Base-by-base conservation (phyloP, 2,113 vertebrate species). In the Pachyramphus minor region DNA sequence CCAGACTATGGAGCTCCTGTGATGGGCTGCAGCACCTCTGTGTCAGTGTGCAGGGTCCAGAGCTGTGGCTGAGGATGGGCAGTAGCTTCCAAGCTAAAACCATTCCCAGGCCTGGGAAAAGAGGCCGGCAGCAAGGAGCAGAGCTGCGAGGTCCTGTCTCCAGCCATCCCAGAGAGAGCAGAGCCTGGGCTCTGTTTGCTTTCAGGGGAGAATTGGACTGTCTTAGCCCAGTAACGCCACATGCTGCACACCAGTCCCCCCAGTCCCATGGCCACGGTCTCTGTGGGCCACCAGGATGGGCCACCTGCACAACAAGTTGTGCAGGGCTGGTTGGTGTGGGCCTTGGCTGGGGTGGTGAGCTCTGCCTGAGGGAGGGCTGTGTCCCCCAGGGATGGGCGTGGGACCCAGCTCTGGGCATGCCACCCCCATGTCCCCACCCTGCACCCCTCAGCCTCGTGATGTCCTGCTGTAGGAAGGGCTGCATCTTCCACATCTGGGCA, bases 251-350 rank as follows among this genome's bases (percentile, higher is more conserved):
- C 8, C 4, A 11, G 25, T 18, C 5, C 8, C 53, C 15, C 9
- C 1, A 2, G 5, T 5, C 6, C 49, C 58, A 3, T 0, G 8
- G 24, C 53, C 2, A 8, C 35, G 69, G n/a, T 15, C n/a, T 21
- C 47, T 0, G 1, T 18, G 27, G 58, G 33, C 31, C 30, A 28
- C 50, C 63, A 35, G 13, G 14, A 12, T 20, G n/a, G 33, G 23
- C 3, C 45, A 21, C 19, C 5, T 0, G 2, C 64, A 24, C 1
- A 0, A n/a, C 0, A 0, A 55, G 24, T 22, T 13, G 37, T 1
- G 25, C 25, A 5, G 45, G 50, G 62, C 52, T 60, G 72, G 20
- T 41, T 23, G 73, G 37, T 1, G 5, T 17, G 14, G 63, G 12
- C 21, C 44, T 24, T 0, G 20, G 5, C 44, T 0, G 0, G 52